These are phyloP conservation scores for Iphiclides podalirius DNA, from an alignment of 2,888 invertebrate genomes.

Conservation along the genomic window DNA sequence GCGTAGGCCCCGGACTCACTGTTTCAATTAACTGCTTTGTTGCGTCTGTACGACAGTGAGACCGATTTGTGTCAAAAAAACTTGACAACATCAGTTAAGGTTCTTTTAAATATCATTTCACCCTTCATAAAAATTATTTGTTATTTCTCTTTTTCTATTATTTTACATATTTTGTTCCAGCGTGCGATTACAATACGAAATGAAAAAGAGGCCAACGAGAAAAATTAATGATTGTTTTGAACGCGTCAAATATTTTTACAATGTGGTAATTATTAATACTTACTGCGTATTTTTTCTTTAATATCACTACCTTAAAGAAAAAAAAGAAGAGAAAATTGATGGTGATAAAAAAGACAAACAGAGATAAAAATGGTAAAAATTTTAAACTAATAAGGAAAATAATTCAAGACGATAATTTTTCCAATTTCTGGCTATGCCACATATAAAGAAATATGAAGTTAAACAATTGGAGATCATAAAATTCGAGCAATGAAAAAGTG, in stretches of 20 bases:
- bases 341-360: too few species aligned
- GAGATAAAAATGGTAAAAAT: too few species aligned
- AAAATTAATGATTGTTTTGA: background rate
- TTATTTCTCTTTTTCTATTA: background rate
- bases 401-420: too few species aligned
- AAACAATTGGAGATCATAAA: constrained; percentile 1
- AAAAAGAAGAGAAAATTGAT: too few species aligned
- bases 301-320: too few species aligned
- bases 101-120: constrained; percentile 10
- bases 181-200: background rate
- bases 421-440: too few species aligned
- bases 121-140: background rate
- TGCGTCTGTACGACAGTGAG: constrained; percentile 53
- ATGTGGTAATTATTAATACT: too few species aligned
- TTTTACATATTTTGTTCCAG: background rate
- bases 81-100: constrained; percentile 13
- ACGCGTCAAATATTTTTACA: too few species aligned
- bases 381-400: too few species aligned
- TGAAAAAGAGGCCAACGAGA: background rate
- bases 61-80: constrained; percentile 38
- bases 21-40: constrained; percentile 75
- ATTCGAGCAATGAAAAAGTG: background rate
- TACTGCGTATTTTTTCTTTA: too few species aligned
- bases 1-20: constrained; percentile 38
- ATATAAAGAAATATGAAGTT: too few species aligned